A percentile compares a stretch with the other conserved stretches of the same genome.
Conservation (phyloP, 2,797 vertebrate genomes). For the Miichthys miiuy region DNA sequence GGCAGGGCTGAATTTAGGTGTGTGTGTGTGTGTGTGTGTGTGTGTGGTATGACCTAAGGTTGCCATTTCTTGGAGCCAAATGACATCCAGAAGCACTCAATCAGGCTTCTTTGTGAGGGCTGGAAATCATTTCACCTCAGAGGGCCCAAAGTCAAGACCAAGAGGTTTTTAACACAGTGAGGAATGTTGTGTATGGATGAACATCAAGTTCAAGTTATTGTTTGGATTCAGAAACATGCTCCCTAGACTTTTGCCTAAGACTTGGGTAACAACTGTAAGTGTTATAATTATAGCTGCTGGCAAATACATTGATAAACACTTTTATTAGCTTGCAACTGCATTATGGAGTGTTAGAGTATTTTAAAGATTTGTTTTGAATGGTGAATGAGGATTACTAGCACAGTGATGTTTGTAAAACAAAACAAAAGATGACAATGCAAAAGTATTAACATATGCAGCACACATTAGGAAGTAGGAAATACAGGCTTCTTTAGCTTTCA, state of each 20-base stretch:
- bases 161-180: slow-evolving; percentile 11
- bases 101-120: slow-evolving; percentile 24
- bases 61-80: slow-evolving; percentile 44
- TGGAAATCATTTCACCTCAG: slow-evolving; percentile 50
- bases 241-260: background rate
- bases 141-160: background rate
- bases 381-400: background rate
- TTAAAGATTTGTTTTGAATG: background rate
- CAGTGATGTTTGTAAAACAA: no score
- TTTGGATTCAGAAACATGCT: slow-evolving; percentile 3
- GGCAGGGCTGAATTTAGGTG: slow-evolving; percentile 6
- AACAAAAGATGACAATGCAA: no score
- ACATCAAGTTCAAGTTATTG: background rate
- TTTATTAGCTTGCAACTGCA: background rate
- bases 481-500: background rate
- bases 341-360: no score
- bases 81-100: slow-evolving; percentile 50
- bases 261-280: background rate
- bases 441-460: no score
- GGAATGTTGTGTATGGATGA: background rate
- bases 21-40: slow-evolving; percentile 18
- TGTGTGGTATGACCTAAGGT: slow-evolving; percentile 38
- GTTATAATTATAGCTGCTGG: background rate
- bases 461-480: no score
- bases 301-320: background rate